phyloP scores from a whole-genome alignment of 2,113 vertebrate species.

The Varanus komodoensis region DNA sequence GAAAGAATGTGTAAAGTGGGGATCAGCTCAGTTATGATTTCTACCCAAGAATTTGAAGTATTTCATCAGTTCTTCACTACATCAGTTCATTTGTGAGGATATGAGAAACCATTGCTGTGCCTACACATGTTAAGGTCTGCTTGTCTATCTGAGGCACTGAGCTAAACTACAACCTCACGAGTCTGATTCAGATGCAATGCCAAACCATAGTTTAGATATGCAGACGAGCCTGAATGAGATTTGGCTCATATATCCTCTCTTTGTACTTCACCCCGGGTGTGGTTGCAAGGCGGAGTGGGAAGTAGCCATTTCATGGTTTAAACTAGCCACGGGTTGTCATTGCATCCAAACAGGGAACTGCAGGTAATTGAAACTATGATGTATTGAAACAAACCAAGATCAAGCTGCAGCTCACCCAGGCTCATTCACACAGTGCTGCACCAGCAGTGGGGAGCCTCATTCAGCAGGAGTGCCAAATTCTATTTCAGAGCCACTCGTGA shows the following conservation, averaged over 20 bases:
- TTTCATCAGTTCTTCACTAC: background rate
- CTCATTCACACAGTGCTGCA: too few relatives aligned
- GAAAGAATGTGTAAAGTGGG: background rate
- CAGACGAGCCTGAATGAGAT: background rate
- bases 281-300: background rate
- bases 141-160: background rate
- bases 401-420: too few relatives aligned
- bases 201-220: background rate
- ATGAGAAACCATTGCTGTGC: background rate
- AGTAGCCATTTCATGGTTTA: background rate
- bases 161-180: background rate
- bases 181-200: background rate
- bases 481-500: too few relatives aligned
- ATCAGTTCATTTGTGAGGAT: background rate
- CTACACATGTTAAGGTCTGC: background rate
- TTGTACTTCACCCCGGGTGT: too few relatives aligned
- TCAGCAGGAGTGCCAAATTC: too few relatives aligned
- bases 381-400: too few relatives aligned
- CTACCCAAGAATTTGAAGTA: background rate
- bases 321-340: background rate
- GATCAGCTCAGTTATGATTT: too few relatives aligned
- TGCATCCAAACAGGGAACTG: too few relatives aligned
- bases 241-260: background rate
- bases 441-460: too few relatives aligned
- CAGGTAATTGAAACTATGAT: background rate